These are phyloP conservation scores for Gavialis gangeticus DNA, from an alignment of 2,113 vertebrate species.

Conservation along the genomic window DNA sequence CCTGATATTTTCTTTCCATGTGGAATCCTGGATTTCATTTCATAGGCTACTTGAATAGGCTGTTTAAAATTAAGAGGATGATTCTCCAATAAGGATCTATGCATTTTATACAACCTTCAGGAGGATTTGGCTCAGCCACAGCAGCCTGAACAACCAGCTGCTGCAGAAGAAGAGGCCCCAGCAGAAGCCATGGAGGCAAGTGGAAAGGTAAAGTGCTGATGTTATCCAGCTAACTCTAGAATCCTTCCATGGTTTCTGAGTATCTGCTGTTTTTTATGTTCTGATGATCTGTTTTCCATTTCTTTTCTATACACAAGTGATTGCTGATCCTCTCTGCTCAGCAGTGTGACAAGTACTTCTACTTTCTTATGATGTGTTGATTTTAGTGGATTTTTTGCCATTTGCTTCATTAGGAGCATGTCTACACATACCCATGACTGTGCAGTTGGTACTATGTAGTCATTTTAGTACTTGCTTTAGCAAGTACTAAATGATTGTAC, in stretches of 20 bases:
- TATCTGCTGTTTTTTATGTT: neutral
- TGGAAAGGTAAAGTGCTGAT: conserved; percentile 60
- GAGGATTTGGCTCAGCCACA: conserved; percentile 64
- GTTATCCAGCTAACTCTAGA: accelerated
- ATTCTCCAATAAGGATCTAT: neutral
- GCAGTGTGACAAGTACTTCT: neutral
- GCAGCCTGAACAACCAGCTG: conserved; percentile 13
- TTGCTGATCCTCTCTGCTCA: accelerated
- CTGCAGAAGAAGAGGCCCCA: conserved; percentile 39
- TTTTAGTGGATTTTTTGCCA: accelerated
- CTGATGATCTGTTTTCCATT: neutral
- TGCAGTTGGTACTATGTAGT: too few relatives aligned
- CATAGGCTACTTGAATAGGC: accelerated
- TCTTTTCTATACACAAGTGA: neutral
- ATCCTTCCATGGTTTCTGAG: accelerated
- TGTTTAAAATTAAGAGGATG: neutral
- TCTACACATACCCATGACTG: neutral
- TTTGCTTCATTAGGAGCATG: neutral
- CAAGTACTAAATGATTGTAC: too few relatives aligned
- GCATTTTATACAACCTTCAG: conserved; percentile 55
- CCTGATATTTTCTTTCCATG: accelerated
- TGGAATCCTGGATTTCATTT: neutral
- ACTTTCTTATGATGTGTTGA: accelerated
- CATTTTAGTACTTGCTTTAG: too few relatives aligned
- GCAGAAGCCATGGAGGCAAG: neutral